Evolutionary conservation across 2,113 vertebrate genomes (phyloP).

Genomic region (Cranoglanis bouderius): DNA sequence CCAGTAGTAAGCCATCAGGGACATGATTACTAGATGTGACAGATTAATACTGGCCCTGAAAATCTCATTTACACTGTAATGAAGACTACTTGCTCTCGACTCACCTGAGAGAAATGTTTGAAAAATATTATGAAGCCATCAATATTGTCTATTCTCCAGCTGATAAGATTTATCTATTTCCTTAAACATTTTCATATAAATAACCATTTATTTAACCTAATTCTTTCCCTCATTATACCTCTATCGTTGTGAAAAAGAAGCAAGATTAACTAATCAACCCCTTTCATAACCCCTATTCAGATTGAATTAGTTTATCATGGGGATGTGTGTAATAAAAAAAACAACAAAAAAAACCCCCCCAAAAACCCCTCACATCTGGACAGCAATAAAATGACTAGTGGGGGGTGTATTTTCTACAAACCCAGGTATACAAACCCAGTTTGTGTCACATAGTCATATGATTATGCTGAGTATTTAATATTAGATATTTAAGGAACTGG

Average conservation of each 20-base stretch:
- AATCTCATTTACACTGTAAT: background rate
- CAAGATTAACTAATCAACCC: background rate
- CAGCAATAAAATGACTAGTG: background rate
- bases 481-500: too few relatives aligned
- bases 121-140: background rate
- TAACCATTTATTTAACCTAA: background rate
- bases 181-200: background rate
- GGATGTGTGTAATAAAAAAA: too few relatives aligned
- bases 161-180: background rate
- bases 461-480: too few relatives aligned
- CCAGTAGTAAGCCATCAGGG: background rate
- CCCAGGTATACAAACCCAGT: too few relatives aligned
- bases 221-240: background rate
- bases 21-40: background rate
- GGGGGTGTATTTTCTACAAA: background rate
- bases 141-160: background rate
- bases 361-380: background rate
- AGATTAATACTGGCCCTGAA: background rate
- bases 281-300: background rate
- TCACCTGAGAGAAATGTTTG: background rate
- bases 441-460: too few relatives aligned
- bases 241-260: background rate
- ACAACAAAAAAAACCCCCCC: too few relatives aligned
- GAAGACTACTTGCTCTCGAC: background rate
- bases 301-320: background rate